A percentile compares a stretch with the other conserved stretches of the same genome.
Conservation (phyloP, 2,113 vertebrate species). For the Cyprinus carpio region DNA sequence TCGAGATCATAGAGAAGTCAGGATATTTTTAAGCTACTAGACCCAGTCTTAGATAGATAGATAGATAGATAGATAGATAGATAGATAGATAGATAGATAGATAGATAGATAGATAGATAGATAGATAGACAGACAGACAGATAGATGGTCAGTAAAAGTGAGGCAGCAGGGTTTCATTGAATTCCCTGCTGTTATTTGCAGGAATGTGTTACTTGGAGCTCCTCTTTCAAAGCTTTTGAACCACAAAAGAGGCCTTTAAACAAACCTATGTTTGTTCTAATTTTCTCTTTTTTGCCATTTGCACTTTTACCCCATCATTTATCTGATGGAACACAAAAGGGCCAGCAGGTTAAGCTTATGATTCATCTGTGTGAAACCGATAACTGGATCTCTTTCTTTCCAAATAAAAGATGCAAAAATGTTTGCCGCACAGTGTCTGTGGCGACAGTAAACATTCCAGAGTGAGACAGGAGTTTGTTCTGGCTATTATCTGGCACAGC, state of each 20-base stretch:
- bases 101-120: conserved; percentile 18
- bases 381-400: conserved; percentile 74
- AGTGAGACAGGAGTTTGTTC: conserved; percentile 75
- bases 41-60: not conserved
- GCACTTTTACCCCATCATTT: conserved; percentile 37
- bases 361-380: conserved; percentile 76
- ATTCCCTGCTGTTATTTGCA: conserved; percentile 70
- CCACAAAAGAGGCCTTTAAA: conserved; percentile 53
- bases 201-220: conserved; percentile 71
- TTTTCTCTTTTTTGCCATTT: conserved; percentile 45
- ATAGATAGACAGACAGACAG: not conserved
- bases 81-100: conserved; percentile 10
- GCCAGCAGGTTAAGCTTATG: conserved; percentile 72
- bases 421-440: conserved; percentile 85
- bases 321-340: conserved; percentile 54
- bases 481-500: conserved; percentile 81
- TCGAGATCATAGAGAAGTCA: conserved; percentile 44
- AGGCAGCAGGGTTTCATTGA: conserved; percentile 62
- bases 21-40: conserved; percentile 38
- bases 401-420: conserved; percentile 73
- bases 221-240: conserved; percentile 69
- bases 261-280: conserved; percentile 56
- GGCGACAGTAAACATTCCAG: conserved; percentile 91
- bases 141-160: conserved; percentile 45
- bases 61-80: not conserved